phyloP scores from a whole-genome alignment of 2,113 vertebrate species.

The Cryptoleucopteryx plumbea region DNA sequence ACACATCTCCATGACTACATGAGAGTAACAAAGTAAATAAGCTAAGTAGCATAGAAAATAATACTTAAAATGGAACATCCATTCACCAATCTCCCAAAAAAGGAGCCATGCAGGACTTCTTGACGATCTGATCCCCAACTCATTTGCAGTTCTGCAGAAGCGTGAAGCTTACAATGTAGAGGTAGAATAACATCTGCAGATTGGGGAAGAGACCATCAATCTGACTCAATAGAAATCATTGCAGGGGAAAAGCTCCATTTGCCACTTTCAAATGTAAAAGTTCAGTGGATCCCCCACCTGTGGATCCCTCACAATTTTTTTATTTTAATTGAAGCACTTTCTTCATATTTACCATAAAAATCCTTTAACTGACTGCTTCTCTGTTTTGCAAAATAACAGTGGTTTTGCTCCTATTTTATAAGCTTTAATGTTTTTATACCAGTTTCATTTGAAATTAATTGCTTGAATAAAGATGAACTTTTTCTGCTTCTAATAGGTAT shows the following conservation, averaged over 20 bases:
- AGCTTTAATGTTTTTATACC: background rate
- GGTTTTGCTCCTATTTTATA: background rate
- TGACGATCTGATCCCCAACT: background rate
- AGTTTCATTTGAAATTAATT: background rate
- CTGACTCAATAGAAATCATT: background rate
- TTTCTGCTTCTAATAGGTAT: background rate
- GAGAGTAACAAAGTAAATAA: background rate
- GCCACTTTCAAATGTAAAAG: background rate
- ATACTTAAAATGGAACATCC: background rate
- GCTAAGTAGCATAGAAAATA: background rate
- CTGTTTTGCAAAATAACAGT: background rate
- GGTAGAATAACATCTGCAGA: background rate
- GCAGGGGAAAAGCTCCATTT: background rate
- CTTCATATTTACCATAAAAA: background rate
- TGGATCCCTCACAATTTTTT: background rate
- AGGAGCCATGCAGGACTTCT: background rate
- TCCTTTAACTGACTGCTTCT: background rate
- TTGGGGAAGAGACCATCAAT: background rate
- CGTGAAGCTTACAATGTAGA: background rate
- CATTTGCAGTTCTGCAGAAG: background rate
- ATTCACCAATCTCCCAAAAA: background rate
- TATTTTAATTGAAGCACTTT: background rate
- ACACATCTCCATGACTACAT: background rate
- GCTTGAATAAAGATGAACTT: background rate
- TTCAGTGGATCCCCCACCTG: background rate